Percentiles rank a stretch among this genome's conserved stretches.
phyloP scores from a whole-genome alignment of 2,888 invertebrate species.

The Acrobasis repandana region DNA sequence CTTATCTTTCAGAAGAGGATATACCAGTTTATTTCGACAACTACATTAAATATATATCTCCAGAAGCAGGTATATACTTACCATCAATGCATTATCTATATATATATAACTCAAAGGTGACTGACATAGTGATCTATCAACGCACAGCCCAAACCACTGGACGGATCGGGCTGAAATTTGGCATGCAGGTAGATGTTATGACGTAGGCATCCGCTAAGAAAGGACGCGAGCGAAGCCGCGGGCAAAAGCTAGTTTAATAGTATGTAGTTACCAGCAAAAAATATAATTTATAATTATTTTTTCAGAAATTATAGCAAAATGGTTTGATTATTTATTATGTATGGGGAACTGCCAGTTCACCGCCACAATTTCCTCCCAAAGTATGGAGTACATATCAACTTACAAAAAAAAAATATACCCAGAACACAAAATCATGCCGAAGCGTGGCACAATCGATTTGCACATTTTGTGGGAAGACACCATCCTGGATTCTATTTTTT shows the following conservation, averaged over 20 bases:
- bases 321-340: not conserved
- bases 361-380: not conserved
- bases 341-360: not conserved
- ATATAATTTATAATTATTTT: not conserved
- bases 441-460: conserved; percentile 23
- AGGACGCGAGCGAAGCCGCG: no score
- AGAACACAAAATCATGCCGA: conserved; percentile 1
- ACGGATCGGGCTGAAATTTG: no score
- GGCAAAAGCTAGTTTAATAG: no score
- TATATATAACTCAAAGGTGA: not conserved
- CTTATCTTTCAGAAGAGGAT: not conserved
- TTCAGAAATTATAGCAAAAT: not conserved
- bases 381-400: not conserved
- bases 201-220: no score
- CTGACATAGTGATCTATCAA: no score
- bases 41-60: not conserved
- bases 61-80: not conserved
- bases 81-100: not conserved
- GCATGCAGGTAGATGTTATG: no score
- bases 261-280: no score
- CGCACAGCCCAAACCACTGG: no score
- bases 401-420: not conserved
- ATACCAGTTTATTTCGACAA: not conserved
- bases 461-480: conserved; percentile 28
- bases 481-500: conserved; percentile 21